Evolutionary conservation across 2,888 invertebrate species (phyloP).

Genomic region (Drosophila fungiperda): DNA sequence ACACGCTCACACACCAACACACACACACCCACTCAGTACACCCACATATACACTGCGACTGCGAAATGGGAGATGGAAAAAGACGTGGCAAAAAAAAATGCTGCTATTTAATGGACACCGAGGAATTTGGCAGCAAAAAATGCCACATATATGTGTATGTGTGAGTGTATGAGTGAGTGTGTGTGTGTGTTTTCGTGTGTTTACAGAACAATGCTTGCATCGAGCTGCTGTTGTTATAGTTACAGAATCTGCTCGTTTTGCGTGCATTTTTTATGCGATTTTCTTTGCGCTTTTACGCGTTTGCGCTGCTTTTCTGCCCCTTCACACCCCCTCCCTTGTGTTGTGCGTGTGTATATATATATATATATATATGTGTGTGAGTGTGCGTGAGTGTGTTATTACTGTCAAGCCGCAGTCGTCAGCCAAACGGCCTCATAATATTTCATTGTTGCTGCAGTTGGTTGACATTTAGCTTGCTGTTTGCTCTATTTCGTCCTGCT

Average conservation of each 20-base stretch:
- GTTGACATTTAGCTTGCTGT: constrained; percentile 63
- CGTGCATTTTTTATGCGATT: constrained; percentile 50
- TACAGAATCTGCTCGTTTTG: constrained; percentile 46
- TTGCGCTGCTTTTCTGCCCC: constrained; percentile 23
- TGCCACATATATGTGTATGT: constrained; percentile 21
- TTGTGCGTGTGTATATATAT: background rate
- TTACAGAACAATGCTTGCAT: constrained; percentile 57
- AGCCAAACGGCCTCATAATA: constrained; percentile 68
- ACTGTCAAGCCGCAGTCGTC: constrained; percentile 58
- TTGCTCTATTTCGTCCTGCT: constrained; percentile 30
- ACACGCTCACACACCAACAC: constrained; percentile 9
- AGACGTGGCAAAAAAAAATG: constrained; percentile 29
- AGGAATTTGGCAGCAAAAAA: constrained; percentile 53
- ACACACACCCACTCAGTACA: constrained; percentile 16
- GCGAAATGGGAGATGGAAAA: constrained; percentile 67
- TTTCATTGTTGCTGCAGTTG: constrained; percentile 73
- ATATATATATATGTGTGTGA: background rate
- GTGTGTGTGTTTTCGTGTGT: constrained; percentile 24
- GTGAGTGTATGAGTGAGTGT: constrained; percentile 7
- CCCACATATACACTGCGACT: constrained; percentile 22
- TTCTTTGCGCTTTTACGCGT: constrained; percentile 57
- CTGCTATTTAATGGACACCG: constrained; percentile 71
- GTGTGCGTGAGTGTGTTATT: constrained; percentile 53
- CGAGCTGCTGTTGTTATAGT: constrained; percentile 28
- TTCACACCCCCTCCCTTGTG: background rate